These are phyloP conservation scores for Acinonyx jubatus DNA, from an alignment of 2,113 vertebrate species.

Conservation along the genomic window DNA sequence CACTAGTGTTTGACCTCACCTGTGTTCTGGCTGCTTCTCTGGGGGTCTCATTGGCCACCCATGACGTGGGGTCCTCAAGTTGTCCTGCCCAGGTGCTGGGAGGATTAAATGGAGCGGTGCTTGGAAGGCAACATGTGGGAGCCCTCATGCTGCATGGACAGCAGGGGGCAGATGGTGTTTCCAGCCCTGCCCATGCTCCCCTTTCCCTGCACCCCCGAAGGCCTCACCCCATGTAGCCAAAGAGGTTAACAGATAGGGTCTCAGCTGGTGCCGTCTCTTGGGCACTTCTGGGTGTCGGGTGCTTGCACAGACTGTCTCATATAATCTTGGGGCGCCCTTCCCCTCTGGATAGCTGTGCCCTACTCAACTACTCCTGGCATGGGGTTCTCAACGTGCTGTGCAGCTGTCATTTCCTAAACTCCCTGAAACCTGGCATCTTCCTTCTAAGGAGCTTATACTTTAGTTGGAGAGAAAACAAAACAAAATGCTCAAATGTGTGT, in stretches of 20 bases:
- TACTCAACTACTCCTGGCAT: not conserved
- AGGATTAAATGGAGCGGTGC: not conserved
- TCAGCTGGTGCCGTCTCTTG: not conserved
- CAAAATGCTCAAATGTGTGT: not conserved
- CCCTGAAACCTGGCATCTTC: not conserved
- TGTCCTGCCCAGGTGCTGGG: not conserved
- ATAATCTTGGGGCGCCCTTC: not conserved
- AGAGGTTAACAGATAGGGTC: not conserved
- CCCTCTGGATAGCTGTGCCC: too few species aligned
- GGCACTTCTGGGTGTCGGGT: not conserved
- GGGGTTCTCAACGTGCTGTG: too few species aligned
- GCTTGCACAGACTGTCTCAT: not conserved
- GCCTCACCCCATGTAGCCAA: rapidly evolving
- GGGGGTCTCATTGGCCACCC: not conserved
- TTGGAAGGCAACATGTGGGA: not conserved
- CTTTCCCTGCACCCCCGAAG: rapidly evolving
- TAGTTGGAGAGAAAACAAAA: not conserved
- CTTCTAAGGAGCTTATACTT: not conserved
- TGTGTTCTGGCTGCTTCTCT: not conserved
- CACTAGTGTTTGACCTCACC: not conserved
- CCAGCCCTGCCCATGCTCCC: rapidly evolving
- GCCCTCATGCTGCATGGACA: not conserved
- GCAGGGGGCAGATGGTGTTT: not conserved
- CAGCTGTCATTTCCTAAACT: not conserved
- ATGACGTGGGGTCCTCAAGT: rapidly evolving